Percentiles rank a stretch among this genome's conserved stretches.
phyloP scores from a whole-genome alignment of 2,888 invertebrate species.

The Scelioninae gen. 1 region DNA sequence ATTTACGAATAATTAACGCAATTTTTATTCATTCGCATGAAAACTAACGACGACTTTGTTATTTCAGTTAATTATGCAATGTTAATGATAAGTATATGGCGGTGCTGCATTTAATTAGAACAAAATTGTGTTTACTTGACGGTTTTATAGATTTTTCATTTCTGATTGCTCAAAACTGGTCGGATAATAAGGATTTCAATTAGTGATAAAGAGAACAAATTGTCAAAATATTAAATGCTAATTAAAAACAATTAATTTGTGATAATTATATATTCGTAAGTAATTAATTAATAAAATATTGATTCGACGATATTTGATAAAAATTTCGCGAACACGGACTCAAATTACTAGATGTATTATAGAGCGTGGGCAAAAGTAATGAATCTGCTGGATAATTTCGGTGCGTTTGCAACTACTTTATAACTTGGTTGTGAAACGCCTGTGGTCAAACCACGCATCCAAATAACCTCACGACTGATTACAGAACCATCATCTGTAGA shows the following conservation, averaged over 20 bases:
- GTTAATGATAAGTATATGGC: conserved; percentile 1
- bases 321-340: background rate
- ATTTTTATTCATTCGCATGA: conserved; percentile 1
- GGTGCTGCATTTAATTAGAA: conserved; percentile 20
- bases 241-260: background rate
- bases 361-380: conserved; percentile 11
- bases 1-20: conserved; percentile 33
- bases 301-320: background rate
- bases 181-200: background rate
- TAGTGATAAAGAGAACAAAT: background rate
- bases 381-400: conserved; percentile 17
- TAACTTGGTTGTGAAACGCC: conserved; percentile 17
- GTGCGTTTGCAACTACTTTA: conserved; percentile 25
- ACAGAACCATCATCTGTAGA: conserved; percentile 27
- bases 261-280: background rate
- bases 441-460: conserved; percentile 33
- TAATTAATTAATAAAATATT: background rate
- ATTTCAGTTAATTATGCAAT: conserved; percentile 19
- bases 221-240: background rate
- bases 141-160: conserved; percentile 26
- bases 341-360: background rate
- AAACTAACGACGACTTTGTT: background rate
- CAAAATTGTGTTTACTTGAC: conserved; percentile 12
- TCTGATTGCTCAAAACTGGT: conserved; percentile 1
- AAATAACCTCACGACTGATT: conserved; percentile 43